Evolutionary conservation across 2,888 invertebrate genomes (phyloP).

Genomic region (Trimorus sp.): DNA sequence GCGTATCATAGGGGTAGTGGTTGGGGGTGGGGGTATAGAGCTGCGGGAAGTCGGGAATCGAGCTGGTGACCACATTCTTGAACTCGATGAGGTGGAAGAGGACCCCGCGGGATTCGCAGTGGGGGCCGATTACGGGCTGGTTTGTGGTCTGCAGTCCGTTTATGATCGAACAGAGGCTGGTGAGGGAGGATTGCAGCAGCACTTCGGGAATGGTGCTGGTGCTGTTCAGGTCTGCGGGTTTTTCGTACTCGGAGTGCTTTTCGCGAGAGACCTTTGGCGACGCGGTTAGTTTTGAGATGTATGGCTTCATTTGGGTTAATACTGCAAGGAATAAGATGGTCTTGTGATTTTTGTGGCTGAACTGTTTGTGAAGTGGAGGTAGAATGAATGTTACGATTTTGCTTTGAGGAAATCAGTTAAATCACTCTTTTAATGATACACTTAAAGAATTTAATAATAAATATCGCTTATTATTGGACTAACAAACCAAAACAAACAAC

Average conservation of each 20-base stretch:
- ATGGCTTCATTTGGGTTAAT: conserved; percentile 44
- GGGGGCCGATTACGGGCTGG: conserved; percentile 34
- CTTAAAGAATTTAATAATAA: too few relatives aligned
- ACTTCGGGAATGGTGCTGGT: conserved; percentile 24
- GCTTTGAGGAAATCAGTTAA: too few relatives aligned
- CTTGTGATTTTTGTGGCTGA: background rate
- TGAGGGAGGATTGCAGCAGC: conserved; percentile 37
- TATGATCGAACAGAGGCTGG: conserved; percentile 43
- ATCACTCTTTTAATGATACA: too few relatives aligned
- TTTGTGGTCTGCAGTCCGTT: conserved; percentile 35
- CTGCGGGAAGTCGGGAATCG: conserved; percentile 31
- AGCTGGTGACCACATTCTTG: conserved; percentile 41
- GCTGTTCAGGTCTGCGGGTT: conserved; percentile 20
- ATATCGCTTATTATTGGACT: too few relatives aligned
- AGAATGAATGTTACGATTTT: too few relatives aligned
- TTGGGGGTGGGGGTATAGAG: conserved; percentile 44
- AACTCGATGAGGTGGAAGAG: conserved; percentile 50
- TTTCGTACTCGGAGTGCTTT: background rate
- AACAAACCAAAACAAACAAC: too few relatives aligned
- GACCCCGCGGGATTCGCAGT: conserved; percentile 45
- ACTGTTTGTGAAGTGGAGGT: background rate
- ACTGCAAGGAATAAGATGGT: conserved; percentile 12
- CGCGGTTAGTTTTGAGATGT: conserved; percentile 22
- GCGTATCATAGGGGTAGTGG: conserved; percentile 39
- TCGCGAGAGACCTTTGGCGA: conserved; percentile 7